phyloP scores from a whole-genome alignment of 2,797 vertebrate species.

The Danio aesculapii region DNA sequence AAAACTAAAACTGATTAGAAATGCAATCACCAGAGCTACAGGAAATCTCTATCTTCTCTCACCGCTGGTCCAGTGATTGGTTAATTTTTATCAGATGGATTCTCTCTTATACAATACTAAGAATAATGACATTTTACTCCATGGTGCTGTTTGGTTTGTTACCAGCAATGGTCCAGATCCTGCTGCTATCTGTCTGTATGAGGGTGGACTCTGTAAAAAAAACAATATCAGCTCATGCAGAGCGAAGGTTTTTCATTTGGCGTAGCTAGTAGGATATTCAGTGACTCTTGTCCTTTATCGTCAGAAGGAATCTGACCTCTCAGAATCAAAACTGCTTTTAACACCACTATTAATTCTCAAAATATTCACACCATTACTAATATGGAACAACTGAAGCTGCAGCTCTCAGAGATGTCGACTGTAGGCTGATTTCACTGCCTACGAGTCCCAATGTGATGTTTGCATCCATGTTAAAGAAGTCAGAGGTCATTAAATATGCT shows the following conservation, averaged over 20 bases:
- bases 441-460: background rate
- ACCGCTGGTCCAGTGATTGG: background rate
- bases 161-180: conserved; percentile 9
- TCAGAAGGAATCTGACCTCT: background rate
- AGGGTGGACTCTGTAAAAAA: background rate
- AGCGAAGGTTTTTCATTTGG: conserved; percentile 5
- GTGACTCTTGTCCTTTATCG: background rate
- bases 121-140: background rate
- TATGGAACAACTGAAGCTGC: background rate
- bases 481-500: no score
- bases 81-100: conserved; percentile 27
- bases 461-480: background rate
- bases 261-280: background rate
- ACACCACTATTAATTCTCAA: background rate
- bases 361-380: background rate
- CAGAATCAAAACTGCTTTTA: background rate
- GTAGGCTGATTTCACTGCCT: background rate
- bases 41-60: conserved; percentile 10
- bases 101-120: background rate
- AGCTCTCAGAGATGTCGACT: background rate
- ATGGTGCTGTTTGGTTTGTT: background rate
- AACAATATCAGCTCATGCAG: background rate
- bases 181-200: background rate
- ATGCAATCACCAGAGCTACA: conserved; percentile 1
- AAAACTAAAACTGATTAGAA: conserved; percentile 9